Conservation (phyloP, 2,888 invertebrate genomes). For the Cetonia aurata region DNA sequence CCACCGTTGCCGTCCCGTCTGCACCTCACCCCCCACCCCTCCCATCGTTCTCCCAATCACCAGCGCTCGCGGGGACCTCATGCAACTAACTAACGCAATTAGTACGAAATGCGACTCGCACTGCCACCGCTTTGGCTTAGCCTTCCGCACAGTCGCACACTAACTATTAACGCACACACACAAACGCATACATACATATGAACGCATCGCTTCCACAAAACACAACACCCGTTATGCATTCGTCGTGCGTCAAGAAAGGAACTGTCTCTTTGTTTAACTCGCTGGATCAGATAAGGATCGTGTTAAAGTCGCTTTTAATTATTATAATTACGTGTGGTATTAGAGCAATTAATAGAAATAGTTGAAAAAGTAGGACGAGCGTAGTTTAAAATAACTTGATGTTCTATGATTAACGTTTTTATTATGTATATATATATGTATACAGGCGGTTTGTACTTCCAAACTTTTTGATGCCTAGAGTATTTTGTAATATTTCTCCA, state of each 20-base stretch:
- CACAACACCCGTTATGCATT: constrained; percentile 30
- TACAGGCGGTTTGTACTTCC: background rate
- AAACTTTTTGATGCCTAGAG: too few species aligned
- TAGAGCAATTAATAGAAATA: background rate
- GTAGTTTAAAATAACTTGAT: background rate
- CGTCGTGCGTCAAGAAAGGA: constrained; percentile 20
- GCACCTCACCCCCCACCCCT: constrained; percentile 19
- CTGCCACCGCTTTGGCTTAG: constrained; percentile 35
- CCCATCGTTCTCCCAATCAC: background rate
- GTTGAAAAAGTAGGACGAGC: background rate
- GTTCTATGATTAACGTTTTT: background rate
- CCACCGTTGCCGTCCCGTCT: constrained; percentile 40
- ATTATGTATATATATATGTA: background rate
- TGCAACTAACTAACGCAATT: constrained; percentile 39
- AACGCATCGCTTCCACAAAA: constrained; percentile 9
- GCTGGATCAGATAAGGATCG: constrained; percentile 29
- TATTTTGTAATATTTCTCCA: too few species aligned
- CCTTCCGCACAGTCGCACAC: constrained; percentile 20
- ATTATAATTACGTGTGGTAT: constrained; percentile 13
- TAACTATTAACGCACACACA: background rate
- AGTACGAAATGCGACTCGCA: constrained; percentile 35
- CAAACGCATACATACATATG: background rate
- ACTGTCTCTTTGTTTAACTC: constrained; percentile 17
- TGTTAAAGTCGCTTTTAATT: constrained; percentile 29
- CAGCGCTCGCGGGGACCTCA: constrained; percentile 13